phyloP scores from a whole-genome alignment of 1,140 invertebrate genomes.

The Marisa cornuarietis region DNA sequence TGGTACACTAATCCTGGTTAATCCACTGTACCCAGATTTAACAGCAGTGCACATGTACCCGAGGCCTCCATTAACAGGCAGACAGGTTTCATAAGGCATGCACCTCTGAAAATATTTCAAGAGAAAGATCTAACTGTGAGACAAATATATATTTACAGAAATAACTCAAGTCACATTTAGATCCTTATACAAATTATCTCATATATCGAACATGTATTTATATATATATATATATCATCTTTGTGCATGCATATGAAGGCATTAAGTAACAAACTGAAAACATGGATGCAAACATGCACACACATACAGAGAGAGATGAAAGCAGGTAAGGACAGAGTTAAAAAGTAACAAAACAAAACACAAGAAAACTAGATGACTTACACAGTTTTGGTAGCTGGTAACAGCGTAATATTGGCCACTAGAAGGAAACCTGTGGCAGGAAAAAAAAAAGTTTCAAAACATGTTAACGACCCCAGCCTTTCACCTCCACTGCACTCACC shows the following conservation, averaged over 20 bases:
- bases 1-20: too few relatives aligned
- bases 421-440: not conserved
- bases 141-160: not conserved
- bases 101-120: too few relatives aligned
- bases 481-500: not conserved
- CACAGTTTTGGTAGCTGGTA: not conserved
- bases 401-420: not conserved
- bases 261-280: not conserved
- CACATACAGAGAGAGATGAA: not conserved
- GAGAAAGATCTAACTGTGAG: not conserved
- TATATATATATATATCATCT: not conserved
- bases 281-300: not conserved
- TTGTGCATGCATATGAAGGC: not conserved
- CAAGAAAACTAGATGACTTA: not conserved
- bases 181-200: not conserved
- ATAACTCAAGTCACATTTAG: not conserved
- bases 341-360: too few relatives aligned
- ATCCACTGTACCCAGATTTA: too few relatives aligned
- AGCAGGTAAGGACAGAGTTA: too few relatives aligned
- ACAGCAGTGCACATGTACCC: too few relatives aligned
- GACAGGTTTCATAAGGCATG: too few relatives aligned
- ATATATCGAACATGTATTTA: not conserved
- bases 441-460: not conserved
- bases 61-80: too few relatives aligned
- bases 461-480: not conserved